These are phyloP conservation scores for Rhingia rostrata DNA, from an alignment of 2,888 invertebrate genomes.

Conservation along the genomic window DNA sequence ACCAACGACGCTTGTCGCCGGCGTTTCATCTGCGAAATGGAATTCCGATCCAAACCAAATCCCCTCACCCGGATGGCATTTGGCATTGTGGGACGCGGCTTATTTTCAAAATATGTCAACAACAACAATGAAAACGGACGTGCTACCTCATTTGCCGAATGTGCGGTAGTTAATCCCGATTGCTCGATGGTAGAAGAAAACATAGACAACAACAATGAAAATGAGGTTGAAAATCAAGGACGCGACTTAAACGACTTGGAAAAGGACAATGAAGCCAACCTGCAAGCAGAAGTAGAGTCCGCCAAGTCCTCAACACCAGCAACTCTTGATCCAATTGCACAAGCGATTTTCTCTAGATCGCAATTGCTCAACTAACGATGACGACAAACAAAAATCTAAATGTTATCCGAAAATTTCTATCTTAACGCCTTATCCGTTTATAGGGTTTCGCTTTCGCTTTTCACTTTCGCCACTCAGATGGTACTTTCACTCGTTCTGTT, in stretches of 20 bases:
- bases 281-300: slow-evolving; percentile 36
- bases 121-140: slow-evolving; percentile 77
- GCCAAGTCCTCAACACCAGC: slow-evolving; percentile 2
- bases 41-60: slow-evolving; percentile 82
- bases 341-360: slow-evolving; percentile 62
- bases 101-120: slow-evolving; percentile 81
- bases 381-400: slow-evolving; percentile 21
- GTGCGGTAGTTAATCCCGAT: slow-evolving; percentile 80
- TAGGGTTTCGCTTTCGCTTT: slow-evolving; percentile 56
- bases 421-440: slow-evolving; percentile 48
- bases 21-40: slow-evolving; percentile 84
- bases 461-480: slow-evolving; percentile 28
- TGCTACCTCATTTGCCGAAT: slow-evolving; percentile 80
- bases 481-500: slow-evolving; percentile 64
- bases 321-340: slow-evolving; percentile 56
- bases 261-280: slow-evolving; percentile 41
- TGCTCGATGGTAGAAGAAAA: slow-evolving; percentile 79
- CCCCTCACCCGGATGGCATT: slow-evolving; percentile 81
- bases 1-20: slow-evolving; percentile 82
- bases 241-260: slow-evolving; percentile 80
- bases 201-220: slow-evolving; percentile 68
- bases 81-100: slow-evolving; percentile 80
- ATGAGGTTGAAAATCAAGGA: slow-evolving; percentile 82
- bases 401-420: slow-evolving; percentile 51
- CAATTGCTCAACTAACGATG: slow-evolving; percentile 38